Evolutionary conservation across 2,888 invertebrate species (phyloP), one percentile per base, ranked within the genome.

Genomic region (Scaeva pyrastri): DNA sequence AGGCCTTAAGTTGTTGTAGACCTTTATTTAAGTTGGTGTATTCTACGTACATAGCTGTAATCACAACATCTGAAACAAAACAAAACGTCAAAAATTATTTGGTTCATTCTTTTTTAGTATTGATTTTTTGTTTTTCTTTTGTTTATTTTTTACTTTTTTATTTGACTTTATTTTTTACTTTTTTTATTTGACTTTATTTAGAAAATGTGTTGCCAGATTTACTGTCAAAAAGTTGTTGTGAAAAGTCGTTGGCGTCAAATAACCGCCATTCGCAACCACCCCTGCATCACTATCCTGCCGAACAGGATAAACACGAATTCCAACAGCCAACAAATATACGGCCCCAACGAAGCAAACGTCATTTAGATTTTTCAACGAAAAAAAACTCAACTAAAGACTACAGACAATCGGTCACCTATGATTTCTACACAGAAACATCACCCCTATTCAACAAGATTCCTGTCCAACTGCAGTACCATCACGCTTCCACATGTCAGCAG

Each of bases 181-280:
- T 87, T 84, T 80, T 31, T 62, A 74, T 88, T 78, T 88, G 88
- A 89, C 88, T 88, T 43, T 70, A 71, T 88, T 36, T 83, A 89
- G 89, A 89, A 83, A 84, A 88, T 70, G 82, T 88, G 19, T 87
- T 89, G 76, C 89, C 89, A 78, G 89, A 89, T 80, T 39, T 88
- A 70, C 72, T 88, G 66, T 86, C 88, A 62, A 80, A 78, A 76
- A 82, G 71, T 74, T 88, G 82, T 39, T 85, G 78, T 70, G 76
- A 85, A 45, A 84, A 79, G 72, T 70, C 84, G 36, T 48, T 66
- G 26, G 56, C 72, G 4, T 55, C 81, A 52, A 66, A 77, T 16
- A 64, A 73, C 55, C 77, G 80, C 16, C 58, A 70, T 50, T 80
- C 74, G 36, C 58, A 71, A 31, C 75, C 78, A 26, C 56, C 74